Base-by-base conservation (phyloP, 23 tunicate species). In the Ascidia mentula region DNA sequence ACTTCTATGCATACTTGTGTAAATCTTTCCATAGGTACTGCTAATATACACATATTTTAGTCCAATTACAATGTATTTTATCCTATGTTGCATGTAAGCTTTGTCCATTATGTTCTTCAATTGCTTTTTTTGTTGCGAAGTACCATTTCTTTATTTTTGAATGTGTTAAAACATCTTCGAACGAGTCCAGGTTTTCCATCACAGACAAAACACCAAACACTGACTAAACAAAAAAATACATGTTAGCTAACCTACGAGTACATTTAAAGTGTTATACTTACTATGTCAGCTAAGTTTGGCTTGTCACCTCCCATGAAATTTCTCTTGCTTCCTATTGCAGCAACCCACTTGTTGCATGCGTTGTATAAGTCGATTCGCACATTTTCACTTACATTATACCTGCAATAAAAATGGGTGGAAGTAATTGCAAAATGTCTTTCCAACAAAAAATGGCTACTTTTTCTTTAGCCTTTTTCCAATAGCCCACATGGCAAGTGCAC, bases 241-340 rank as follows among this genome's bases (percentile, higher is more conserved):
- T 53, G 13, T 28, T 53, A 53, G 4, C 22, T 9, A 53, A 15
- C 53, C 15, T 53, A 9, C 2, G 22, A 20, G 4, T 53, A 28
- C 7, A 53, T 53, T 20, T 5, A 53, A 53, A 9, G 22, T 6
- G 53, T 12, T 42, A 53, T 17, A 77, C 89, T 93, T 38, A 93
- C 98, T 40, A 93, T 75, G 69, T 93, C 98, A 34, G 98, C 98
- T 18, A 93, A 72, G 37, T 93, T 93, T 38, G 98, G 98, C 84
- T 88, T 78, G 36, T 87, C 92, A 8, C 98, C 98, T 18, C 98
- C 92, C 89, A 93, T 84, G 36, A 93, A 93, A 46, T 79, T 80
- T 40, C 91, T 78, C 0, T 84, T 70, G 7, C 77, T 40, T n/a
- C 93, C 93, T 0, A 93, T 84, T 37, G 98, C 98, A 70, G 84